Evolutionary conservation across 2,888 invertebrate species (phyloP).

Genomic region (Cantharis rustica): DNA sequence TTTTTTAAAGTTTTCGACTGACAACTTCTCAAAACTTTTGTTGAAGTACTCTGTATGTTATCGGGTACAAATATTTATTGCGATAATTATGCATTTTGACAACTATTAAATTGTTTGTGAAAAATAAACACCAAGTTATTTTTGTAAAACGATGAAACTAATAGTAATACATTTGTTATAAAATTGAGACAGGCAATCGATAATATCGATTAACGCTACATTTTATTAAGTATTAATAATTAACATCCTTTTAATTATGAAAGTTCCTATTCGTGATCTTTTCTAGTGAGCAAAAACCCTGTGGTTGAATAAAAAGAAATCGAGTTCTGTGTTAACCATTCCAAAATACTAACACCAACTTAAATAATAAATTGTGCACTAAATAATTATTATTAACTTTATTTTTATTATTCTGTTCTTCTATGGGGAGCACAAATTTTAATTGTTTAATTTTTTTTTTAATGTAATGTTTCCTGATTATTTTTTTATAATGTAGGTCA

Average conservation of each 20-base stretch:
- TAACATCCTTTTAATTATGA: conserved; percentile 25
- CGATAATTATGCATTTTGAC: conserved; percentile 25
- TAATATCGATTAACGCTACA: conserved; percentile 25
- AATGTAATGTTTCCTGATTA: neutral
- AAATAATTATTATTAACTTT: neutral
- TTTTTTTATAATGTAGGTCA: neutral
- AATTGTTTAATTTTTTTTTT: neutral
- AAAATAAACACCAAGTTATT: conserved; percentile 25
- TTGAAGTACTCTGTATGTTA: neutral
- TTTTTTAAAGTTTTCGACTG: neutral
- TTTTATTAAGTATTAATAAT: conserved; percentile 23
- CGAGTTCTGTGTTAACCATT: conserved; percentile 24
- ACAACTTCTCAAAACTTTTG: neutral
- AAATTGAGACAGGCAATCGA: conserved; percentile 25
- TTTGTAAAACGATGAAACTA: conserved; percentile 14
- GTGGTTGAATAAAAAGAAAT: conserved; percentile 27
- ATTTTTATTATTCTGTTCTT: neutral
- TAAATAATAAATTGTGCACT: neutral
- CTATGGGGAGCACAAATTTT: neutral
- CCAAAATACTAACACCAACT: conserved; percentile 13
- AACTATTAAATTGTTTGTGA: conserved; percentile 13
- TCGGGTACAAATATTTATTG: neutral
- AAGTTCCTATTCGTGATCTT: conserved; percentile 23
- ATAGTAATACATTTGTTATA: conserved; percentile 18
- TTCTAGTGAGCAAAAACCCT: conserved; percentile 34